Evolutionary conservation across 2,797 vertebrate species (phyloP), one percentile per base, ranked within the genome.

Genomic region (Choloepus didactylus): DNA sequence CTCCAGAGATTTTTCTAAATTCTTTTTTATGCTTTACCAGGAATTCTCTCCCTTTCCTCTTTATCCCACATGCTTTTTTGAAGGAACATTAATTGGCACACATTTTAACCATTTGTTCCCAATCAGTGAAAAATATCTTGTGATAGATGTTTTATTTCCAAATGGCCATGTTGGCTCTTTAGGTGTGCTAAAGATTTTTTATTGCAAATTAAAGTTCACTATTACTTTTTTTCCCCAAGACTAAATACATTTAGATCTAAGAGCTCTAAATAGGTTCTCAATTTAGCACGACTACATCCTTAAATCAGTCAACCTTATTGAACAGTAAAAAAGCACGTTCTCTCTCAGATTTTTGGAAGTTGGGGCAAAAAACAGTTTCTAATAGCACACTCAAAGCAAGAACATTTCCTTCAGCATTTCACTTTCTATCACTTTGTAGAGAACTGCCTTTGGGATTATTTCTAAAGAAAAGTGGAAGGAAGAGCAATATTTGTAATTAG

Each of bases 51-150:
- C 38, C n/a, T 96, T 96, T 2, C 15, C 27, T 89, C 46, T 70
- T 92, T 66, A 83, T 29, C 15, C 9, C 41, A 59, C 19, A 5
- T 75, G 46, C 72, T 73, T 91, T 75, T 56, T 66, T 87, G 27
- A 95, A 87, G 64, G 18, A 75, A 85, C 60, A 67, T 91, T 93
- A 83, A 89, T 67, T 93, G 82, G 41, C 25, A 85, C 12, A 89
- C 77, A 82, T 60, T 95, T 95, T 72, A 97, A 85, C 81, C 49
- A 51, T 82, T 95, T 87, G 31, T 88, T 1, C 9, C 46, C n/a
- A 89, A 49, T 86, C 59, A 91, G 89, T 88, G 12, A 87, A 89
- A 87, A 81, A 75, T 69, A 73, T 62, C 7, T 62, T 62, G 44
- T 56, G 11, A 73, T 31, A 66, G 38, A 51, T 84, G 35, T 70